Evolutionary conservation across 2,888 invertebrate species (phyloP).

Genomic region (Dimorphilus gyrociliatus): DNA sequence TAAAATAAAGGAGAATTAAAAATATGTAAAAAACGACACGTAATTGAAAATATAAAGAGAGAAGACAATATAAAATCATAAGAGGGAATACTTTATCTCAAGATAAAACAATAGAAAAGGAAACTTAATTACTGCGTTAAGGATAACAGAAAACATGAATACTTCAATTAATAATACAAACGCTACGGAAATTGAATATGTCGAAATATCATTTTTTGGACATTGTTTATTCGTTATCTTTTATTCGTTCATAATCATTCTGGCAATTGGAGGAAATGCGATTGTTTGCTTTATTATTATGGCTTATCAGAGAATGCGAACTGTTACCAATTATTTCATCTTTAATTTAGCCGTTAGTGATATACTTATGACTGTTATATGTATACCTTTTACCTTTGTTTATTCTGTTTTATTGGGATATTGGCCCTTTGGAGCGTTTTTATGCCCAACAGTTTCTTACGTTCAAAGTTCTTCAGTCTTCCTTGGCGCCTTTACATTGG

Average conservation of each 20-base stretch:
- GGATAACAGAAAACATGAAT: too few species aligned
- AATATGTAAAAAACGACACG: too few species aligned
- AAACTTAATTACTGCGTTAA: too few species aligned
- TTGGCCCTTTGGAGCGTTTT: constrained; percentile 68
- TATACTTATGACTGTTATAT: constrained; percentile 38
- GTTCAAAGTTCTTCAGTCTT: constrained; percentile 46
- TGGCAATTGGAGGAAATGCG: constrained; percentile 40
- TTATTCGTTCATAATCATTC: constrained; percentile 37
- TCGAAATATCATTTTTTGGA: constrained; percentile 16
- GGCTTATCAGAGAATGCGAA: constrained; percentile 66
- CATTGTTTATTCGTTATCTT: constrained; percentile 34
- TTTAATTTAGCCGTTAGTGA: constrained; percentile 37
- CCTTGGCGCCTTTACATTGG: constrained; percentile 72
- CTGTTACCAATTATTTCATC: constrained; percentile 60
- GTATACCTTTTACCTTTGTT: constrained; percentile 46
- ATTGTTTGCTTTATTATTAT: constrained; percentile 69
- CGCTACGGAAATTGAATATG: too few species aligned
- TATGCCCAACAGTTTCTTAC: constrained; percentile 68
- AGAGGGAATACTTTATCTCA: too few species aligned
- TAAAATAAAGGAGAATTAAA: too few species aligned
- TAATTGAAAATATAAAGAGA: too few species aligned
- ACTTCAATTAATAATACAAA: too few species aligned
- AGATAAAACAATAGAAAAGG: too few species aligned
- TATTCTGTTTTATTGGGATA: constrained; percentile 57
- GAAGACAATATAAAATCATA: too few species aligned